Percentiles rank a stretch among this genome's conserved stretches.
These are phyloP conservation scores for Numida meleagris DNA, from an alignment of 2,113 vertebrate species.

Conservation along the genomic window DNA sequence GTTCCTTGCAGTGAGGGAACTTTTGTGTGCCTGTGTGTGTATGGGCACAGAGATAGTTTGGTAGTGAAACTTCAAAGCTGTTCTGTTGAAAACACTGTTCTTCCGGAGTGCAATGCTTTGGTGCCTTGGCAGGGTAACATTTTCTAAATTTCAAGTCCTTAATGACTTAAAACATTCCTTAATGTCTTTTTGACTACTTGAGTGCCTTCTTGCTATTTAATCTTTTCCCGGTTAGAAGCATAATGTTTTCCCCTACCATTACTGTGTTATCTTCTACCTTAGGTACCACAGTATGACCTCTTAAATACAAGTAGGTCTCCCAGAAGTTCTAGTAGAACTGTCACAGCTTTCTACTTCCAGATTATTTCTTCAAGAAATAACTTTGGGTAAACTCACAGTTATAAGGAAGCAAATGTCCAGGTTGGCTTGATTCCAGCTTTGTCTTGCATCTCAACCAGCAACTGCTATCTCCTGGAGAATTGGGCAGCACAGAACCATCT, in stretches of 20 bases:
- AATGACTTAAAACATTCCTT: too few species aligned
- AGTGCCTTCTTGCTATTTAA: not conserved
- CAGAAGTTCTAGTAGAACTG: not conserved
- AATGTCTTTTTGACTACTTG: not conserved
- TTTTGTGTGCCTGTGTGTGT: not conserved
- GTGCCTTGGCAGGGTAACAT: not conserved
- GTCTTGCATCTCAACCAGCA: not conserved
- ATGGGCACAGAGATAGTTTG: not conserved
- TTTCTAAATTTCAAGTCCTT: too few species aligned
- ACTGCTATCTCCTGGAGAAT: fast-evolving
- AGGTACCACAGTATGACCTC: not conserved
- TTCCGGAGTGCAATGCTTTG: not conserved
- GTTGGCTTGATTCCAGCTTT: not conserved
- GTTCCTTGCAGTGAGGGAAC: not conserved
- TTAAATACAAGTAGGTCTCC: not conserved
- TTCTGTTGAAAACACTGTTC: not conserved
- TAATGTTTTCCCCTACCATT: not conserved
- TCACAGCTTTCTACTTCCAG: not conserved
- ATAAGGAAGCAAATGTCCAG: not conserved
- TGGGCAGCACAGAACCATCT: not conserved
- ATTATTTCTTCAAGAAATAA: not conserved
- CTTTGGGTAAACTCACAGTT: not conserved
- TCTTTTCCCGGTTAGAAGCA: not conserved
- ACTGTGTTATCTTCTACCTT: too few species aligned
- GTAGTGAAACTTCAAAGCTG: not conserved